These are phyloP conservation scores for Tiliqua scincoides DNA, from an alignment of 2,113 vertebrate species.

Conservation along the genomic window DNA sequence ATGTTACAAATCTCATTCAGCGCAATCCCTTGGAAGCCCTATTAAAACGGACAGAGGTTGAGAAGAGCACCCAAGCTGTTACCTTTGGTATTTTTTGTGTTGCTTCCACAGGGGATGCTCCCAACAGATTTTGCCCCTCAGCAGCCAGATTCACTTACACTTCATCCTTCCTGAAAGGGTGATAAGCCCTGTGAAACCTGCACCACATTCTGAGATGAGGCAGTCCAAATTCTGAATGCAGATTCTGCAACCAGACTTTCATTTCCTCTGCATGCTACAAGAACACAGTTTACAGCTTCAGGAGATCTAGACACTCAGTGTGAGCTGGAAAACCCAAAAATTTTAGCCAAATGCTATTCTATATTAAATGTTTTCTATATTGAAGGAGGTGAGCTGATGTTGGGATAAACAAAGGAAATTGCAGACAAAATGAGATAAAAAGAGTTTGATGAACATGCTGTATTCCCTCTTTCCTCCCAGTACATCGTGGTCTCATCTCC, in stretches of 20 bases:
- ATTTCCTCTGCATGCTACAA: background rate
- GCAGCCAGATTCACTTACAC: no score
- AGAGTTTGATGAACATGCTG: background rate
- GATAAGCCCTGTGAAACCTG: background rate
- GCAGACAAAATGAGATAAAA: background rate
- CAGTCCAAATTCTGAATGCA: no score
- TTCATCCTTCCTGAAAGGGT: background rate
- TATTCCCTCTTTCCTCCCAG: background rate
- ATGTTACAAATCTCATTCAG: background rate
- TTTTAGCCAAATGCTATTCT: constrained; percentile 27
- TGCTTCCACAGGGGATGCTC: background rate
- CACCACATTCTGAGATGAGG: background rate
- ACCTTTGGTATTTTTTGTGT: background rate
- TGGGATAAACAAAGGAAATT: background rate
- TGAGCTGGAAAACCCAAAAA: background rate
- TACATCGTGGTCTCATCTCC: fast-evolving
- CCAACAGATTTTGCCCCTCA: background rate
- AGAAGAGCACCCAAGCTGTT: no score
- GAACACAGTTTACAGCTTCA: background rate
- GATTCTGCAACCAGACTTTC: background rate
- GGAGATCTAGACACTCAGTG: background rate
- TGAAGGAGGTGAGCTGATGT: background rate
- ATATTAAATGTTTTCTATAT: constrained; percentile 32
- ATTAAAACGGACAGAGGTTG: background rate
- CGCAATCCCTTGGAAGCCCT: background rate